These are phyloP conservation scores for Caenorhabditis auriculariae DNA, from an alignment of 2,888 invertebrate genomes.

Conservation along the genomic window DNA sequence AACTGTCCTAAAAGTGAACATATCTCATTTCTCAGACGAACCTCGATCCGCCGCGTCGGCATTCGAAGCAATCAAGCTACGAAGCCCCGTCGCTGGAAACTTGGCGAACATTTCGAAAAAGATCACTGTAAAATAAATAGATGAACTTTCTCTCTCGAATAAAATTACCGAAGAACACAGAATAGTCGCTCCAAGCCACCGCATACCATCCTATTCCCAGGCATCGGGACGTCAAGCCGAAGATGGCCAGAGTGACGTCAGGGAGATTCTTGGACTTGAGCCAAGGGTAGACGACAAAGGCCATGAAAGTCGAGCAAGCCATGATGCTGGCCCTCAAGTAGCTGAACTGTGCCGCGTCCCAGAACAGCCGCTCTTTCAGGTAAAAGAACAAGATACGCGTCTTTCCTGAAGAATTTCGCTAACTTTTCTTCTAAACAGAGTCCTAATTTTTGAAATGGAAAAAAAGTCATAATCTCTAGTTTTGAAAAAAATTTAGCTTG, in stretches of 20 bases:
- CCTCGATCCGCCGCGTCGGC: constrained; percentile 29
- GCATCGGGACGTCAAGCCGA: constrained; percentile 31
- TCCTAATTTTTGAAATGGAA: background rate
- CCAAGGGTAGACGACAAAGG: constrained; percentile 31
- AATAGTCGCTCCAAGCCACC: constrained; percentile 3
- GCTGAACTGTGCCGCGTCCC: constrained; percentile 35
- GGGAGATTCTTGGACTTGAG: constrained; percentile 20
- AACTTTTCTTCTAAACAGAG: too few relatives aligned
- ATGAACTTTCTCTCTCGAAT: too few relatives aligned
- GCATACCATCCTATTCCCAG: constrained; percentile 33
- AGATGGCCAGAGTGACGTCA: constrained; percentile 32
- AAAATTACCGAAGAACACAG: constrained; percentile 18
- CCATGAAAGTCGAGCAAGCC: constrained; percentile 28
- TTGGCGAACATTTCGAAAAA: constrained; percentile 37
- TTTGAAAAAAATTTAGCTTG: too few relatives aligned
- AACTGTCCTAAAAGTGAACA: too few relatives aligned
- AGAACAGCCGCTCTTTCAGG: constrained; percentile 39
- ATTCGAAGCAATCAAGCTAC: constrained; percentile 35
- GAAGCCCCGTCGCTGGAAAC: constrained; percentile 37
- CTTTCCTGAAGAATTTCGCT: too few relatives aligned
- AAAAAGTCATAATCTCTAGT: background rate
- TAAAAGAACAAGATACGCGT: constrained; percentile 44
- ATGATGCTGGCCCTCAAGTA: constrained; percentile 33
- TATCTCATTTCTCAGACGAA: too few relatives aligned
- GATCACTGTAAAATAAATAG: too few relatives aligned